Evolutionary conservation across 1,140 invertebrate genomes (phyloP).

Genomic region (Psilanteris sp.): DNA sequence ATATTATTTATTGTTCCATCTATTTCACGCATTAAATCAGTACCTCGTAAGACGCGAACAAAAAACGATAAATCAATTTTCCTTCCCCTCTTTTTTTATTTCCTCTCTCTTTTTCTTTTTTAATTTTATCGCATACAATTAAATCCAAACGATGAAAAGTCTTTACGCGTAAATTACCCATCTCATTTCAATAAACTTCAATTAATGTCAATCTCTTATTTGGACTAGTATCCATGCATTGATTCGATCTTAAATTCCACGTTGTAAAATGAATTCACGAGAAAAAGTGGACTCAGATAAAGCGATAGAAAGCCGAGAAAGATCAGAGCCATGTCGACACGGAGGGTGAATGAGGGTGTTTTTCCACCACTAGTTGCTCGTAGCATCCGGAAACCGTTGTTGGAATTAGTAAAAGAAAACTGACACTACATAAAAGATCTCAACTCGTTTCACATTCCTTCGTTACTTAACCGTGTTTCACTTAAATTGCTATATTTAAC

Average conservation of each 20-base stretch:
- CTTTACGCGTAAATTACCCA: constrained; percentile 3
- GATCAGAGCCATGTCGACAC: constrained; percentile 61
- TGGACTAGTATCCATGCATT: constrained; percentile 31
- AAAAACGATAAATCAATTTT: no score
- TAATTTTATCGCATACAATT: no score
- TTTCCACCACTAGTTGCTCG: constrained; percentile 81
- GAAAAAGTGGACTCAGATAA: constrained; percentile 65
- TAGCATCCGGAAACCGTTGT: constrained; percentile 75
- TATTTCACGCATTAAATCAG: no score
- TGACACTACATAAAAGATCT: constrained; percentile 75
- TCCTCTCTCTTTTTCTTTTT: no score
- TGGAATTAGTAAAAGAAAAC: constrained; percentile 67
- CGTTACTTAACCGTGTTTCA: constrained; percentile 21
- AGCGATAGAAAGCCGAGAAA: constrained; percentile 62
- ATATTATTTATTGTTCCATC: no score
- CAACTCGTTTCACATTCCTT: constrained; percentile 61
- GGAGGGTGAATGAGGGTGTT: constrained; percentile 76
- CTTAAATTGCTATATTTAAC: constrained; percentile 17
- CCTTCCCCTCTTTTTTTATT: no score
- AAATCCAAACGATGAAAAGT: constrained; percentile 10
- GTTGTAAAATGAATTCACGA: constrained; percentile 50
- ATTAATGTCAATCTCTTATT: constrained; percentile 44
- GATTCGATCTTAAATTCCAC: constrained; percentile 53
- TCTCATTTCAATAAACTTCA: constrained; percentile 41
- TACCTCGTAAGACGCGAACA: no score